phyloP scores from a whole-genome alignment of 2,113 vertebrate genomes.

The Bubo scandiacus region DNA sequence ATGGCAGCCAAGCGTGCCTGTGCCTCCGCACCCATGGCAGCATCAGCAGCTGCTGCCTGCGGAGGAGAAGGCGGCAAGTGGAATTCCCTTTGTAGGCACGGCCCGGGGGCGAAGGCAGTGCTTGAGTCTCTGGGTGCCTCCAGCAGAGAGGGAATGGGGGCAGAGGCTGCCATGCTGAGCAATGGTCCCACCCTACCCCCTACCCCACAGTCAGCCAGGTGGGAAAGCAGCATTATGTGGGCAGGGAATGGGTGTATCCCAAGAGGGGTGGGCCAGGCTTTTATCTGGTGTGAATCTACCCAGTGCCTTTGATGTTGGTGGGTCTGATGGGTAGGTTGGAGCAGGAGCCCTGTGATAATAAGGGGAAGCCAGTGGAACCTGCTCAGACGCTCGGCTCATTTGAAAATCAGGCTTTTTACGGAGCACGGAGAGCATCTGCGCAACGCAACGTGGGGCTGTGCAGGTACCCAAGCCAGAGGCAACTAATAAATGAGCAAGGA shows the following conservation, averaged over 20 bases:
- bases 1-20: background rate
- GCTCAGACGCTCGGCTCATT: background rate
- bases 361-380: constrained; percentile 54
- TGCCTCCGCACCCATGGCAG: background rate
- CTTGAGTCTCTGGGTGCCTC: background rate
- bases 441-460: background rate
- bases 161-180: background rate
- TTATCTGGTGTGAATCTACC: constrained; percentile 29
- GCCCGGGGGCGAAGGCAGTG: background rate
- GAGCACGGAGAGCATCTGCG: background rate
- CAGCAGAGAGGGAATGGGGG: background rate
- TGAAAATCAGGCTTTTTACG: background rate
- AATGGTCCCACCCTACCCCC: background rate
- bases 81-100: background rate
- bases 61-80: background rate
- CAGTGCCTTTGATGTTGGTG: constrained; percentile 14
- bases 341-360: background rate
- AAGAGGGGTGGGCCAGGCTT: background rate
- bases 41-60: background rate
- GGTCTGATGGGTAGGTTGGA: background rate
- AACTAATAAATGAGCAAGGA: background rate
- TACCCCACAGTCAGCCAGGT: background rate
- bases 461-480: background rate
- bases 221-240: background rate
- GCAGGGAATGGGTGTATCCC: constrained; percentile 27